Percentiles rank a stretch among this genome's conserved stretches.
Evolutionary conservation across 2,797 vertebrate species (phyloP).

Genomic region (Falco novaeseelandiae): DNA sequence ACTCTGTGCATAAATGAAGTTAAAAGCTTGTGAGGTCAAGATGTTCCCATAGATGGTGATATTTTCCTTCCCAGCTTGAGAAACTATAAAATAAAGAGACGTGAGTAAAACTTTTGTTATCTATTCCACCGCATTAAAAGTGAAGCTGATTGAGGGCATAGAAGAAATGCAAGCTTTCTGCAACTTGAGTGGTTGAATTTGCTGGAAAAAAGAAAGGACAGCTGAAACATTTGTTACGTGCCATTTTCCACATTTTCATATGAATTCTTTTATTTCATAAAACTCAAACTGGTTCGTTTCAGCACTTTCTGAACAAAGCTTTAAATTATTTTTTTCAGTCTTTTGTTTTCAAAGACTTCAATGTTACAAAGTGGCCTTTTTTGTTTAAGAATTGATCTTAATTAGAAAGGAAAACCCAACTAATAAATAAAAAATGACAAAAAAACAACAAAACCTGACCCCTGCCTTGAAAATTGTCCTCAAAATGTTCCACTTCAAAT

Average conservation of each 20-base stretch:
- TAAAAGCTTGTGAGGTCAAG: not conserved
- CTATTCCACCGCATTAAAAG: not conserved
- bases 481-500: not conserved
- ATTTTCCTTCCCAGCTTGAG: not conserved
- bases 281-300: constrained; percentile 30
- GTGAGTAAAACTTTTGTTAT: not conserved
- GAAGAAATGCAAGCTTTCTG: not conserved
- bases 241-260: constrained; percentile 7
- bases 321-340: not conserved
- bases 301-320: constrained; percentile 48
- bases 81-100: not conserved
- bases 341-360: constrained; percentile 45
- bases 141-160: not conserved
- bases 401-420: constrained; percentile 38
- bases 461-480: constrained; percentile 6
- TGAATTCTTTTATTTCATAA: constrained; percentile 9
- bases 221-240: not conserved
- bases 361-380: constrained; percentile 21
- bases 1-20: not conserved
- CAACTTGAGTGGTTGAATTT: not conserved
- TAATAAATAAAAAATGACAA: constrained; percentile 38
- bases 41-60: not conserved
- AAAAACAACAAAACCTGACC: not conserved
- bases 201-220: not conserved
- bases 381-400: constrained; percentile 46